Percentiles rank a stretch among this genome's conserved stretches.
Evolutionary conservation across 2,797 vertebrate genomes (phyloP).

Genomic region (Esox masquinongy): DNA sequence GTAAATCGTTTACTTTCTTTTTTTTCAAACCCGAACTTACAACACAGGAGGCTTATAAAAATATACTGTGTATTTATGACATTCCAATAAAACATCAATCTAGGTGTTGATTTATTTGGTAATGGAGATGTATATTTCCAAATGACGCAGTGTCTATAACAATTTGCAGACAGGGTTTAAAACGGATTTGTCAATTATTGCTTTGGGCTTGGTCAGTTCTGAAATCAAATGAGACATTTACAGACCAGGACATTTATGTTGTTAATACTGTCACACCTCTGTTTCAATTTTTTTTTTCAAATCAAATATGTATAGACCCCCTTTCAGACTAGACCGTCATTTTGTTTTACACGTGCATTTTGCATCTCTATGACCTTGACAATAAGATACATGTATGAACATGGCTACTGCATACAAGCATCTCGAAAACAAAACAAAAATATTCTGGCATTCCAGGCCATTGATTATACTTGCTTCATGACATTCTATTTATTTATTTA

Average conservation of each 20-base stretch:
- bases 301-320: background rate
- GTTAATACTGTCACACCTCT: background rate
- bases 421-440: background rate
- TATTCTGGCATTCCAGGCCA: background rate
- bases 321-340: background rate
- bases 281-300: background rate
- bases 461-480: conserved; percentile 11
- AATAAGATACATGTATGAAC: background rate
- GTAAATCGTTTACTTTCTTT: background rate
- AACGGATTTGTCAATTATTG: conserved; percentile 30
- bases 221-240: conserved; percentile 24
- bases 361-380: background rate
- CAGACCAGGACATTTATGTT: conserved; percentile 35
- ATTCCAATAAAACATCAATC: background rate
- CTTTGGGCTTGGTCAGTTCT: conserved; percentile 32
- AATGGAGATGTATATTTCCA: background rate
- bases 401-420: background rate
- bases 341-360: background rate
- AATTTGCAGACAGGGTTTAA: conserved; percentile 18
- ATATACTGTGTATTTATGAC: background rate
- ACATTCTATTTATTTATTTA: background rate
- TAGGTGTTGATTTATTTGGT: background rate
- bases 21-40: background rate
- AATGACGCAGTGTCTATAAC: conserved; percentile 41
- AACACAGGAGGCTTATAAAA: background rate